Base-by-base conservation (phyloP, 2,797 vertebrate species). In the Dryobates pubescens region DNA sequence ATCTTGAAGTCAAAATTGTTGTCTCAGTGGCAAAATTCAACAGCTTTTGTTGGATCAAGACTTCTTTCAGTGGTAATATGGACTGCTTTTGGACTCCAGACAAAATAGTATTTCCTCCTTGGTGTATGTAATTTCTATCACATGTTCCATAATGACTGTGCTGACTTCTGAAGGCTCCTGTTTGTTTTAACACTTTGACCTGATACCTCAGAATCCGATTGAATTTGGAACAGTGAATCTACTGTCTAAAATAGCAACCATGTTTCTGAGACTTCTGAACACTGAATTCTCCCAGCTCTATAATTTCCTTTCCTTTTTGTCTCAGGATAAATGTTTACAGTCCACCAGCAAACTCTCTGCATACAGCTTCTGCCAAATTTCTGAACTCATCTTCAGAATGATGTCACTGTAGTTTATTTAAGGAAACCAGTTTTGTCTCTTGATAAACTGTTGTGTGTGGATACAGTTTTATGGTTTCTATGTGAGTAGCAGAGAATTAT, bases 341-440 rank as follows among this genome's bases (percentile, higher is more conserved):
- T 94, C 63, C 54, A 81, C 29, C 38, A 96, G 79, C 67, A 93
- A 81, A 88, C 64, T 18, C 47, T 70, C 58, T 86, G 90, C 71
- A 49, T 76, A 64, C 38, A 84, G 76, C 38, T 74, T 85, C 75
- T 93, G 86, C 65, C 82, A 96, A 94, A 72, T 95, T 96, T 95
- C 93, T 94, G 92, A 96, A 95, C 91, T 97, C 95, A 95, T 96
- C 83, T 53, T 88, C 86, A 88, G 73, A 94, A 97, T 97, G 97
- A 97, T 96, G 96, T 98, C 97, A 97, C 95, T 78, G 89, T 76
- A 93, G 96, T 96, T 98, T 97, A 97, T 97, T 97, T 97, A 97
- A 97, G 93, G 97, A 97, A 95, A 96, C 95, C 91, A 91, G 94
- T 79, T 89, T 96, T 95, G 89, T 96, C 96, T 97, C 96, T 96